Evolutionary conservation across 2,797 vertebrate species (phyloP).

Genomic region (Thalassophryne amazonica): DNA sequence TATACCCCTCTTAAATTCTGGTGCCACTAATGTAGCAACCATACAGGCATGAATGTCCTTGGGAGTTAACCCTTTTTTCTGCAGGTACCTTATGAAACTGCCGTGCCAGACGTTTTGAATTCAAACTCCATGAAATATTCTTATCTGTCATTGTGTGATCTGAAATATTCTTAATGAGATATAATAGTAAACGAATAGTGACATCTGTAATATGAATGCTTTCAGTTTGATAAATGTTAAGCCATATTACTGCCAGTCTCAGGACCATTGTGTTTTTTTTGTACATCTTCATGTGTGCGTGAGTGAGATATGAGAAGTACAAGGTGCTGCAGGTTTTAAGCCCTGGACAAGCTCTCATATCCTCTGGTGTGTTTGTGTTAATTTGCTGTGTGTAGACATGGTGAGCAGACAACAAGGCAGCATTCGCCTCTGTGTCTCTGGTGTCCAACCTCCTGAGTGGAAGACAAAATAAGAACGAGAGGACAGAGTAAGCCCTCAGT

Average conservation of each 20-base stretch:
- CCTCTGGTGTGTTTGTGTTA: slow-evolving; percentile 58
- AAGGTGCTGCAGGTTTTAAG: slow-evolving; percentile 37
- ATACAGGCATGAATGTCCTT: too few relatives aligned
- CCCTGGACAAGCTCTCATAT: slow-evolving; percentile 39
- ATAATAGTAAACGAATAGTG: too few relatives aligned
- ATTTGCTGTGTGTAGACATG: slow-evolving; percentile 67
- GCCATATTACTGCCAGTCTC: background rate
- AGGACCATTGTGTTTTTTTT: background rate
- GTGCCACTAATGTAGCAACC: too few relatives aligned
- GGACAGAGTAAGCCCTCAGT: slow-evolving; percentile 42
- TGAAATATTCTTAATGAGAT: too few relatives aligned
- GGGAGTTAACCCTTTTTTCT: too few relatives aligned
- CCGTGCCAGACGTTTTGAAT: too few relatives aligned
- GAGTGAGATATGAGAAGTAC: slow-evolving; percentile 18
- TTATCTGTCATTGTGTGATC: too few relatives aligned
- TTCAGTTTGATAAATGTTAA: too few relatives aligned
- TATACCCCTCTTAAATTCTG: too few relatives aligned
- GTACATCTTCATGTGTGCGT: background rate
- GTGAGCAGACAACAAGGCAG: slow-evolving; percentile 42
- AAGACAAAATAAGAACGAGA: slow-evolving; percentile 21
- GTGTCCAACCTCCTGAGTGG: slow-evolving; percentile 41
- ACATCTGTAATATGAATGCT: too few relatives aligned
- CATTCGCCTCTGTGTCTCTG: slow-evolving; percentile 34
- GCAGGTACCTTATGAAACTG: too few relatives aligned
- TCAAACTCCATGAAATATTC: too few relatives aligned